Base-by-base conservation (phyloP, 2,113 vertebrate species). In the Vireo altiloquus region DNA sequence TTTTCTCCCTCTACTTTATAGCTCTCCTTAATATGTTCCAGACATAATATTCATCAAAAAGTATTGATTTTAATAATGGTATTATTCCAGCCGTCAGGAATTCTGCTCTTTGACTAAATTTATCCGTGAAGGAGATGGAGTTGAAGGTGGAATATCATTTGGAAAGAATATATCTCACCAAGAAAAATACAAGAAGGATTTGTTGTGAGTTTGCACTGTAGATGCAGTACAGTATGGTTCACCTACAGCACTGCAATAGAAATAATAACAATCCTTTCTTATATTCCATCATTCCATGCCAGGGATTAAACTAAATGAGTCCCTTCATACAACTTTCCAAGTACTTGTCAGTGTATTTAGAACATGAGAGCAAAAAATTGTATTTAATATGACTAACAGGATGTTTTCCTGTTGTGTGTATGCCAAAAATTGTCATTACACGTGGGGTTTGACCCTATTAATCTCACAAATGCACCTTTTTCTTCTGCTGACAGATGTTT, bases 61-160 rank as follows among this genome's bases (percentile, higher is more conserved):
- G 42, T 91, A 97, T 90, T 87, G 83, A 96, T 96, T 94, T 93
- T 92, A 69, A 91, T 92, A 89, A 90, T 74, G 37, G 49, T 87
- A 9, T 69, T 92, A 93, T 96, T 96, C 91, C 85, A 95, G 61
- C 70, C 40, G 35, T 94, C 63, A 85, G 93, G 94, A 95, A 89
- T 94, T 95, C 90, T 96, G 79, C 59, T 70, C 40, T 94, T 89
- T 90, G 80, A 93, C 82, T 95, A 90, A 87, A 84, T 86, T 90
- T 90, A 50, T 50, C 90, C 60, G 56, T 78, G 82, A 92, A 92
- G 56, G 63, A 92, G 52, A 46, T 40, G 27, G 65, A 80, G 25
- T 47, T 82, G 61, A 85, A 84, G 46, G 52, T 89, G 53, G 68
- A 83, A 53, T 84, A 47, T 75, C 17, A 53, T 89, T 65, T 90